A percentile compares a stretch with the other conserved stretches of the same genome.
Conservation (phyloP, 1,140 invertebrate species). For the Drosophila baimaii region DNA sequence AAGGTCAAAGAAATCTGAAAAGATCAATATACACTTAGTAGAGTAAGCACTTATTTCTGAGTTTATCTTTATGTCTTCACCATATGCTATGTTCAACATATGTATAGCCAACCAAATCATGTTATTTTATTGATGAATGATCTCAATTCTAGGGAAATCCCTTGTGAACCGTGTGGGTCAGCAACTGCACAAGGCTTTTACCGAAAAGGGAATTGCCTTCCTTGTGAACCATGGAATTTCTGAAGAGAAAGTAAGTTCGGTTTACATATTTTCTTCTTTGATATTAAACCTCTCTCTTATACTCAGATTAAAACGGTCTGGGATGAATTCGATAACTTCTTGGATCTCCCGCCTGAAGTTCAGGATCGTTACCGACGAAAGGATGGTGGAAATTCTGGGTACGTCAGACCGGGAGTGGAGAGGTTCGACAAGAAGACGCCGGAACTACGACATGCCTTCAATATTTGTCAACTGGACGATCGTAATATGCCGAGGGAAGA, state of each 20-base stretch:
- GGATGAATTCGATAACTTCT: constrained; percentile 88
- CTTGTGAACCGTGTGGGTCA: constrained; percentile 88
- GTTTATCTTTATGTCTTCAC: no score
- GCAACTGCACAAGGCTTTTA: constrained; percentile 88
- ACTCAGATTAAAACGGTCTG: constrained; percentile 87
- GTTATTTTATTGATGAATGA: neutral
- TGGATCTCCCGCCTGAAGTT: constrained; percentile 86
- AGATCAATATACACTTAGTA: neutral
- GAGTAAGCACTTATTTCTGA: no score
- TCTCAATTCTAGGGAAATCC: constrained; percentile 78
- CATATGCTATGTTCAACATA: no score
- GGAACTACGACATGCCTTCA: constrained; percentile 88
- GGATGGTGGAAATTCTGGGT: constrained; percentile 87
- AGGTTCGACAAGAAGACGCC: constrained; percentile 86
- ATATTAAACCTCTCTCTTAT: neutral
- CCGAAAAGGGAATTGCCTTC: constrained; percentile 89
- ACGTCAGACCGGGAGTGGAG: constrained; percentile 86
- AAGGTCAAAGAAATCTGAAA: neutral
- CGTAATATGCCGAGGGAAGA: constrained; percentile 87
- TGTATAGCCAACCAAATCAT: no score
- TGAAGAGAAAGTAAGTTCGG: constrained; percentile 87
- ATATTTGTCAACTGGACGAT: constrained; percentile 86
- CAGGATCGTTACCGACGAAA: constrained; percentile 86
- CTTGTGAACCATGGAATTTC: constrained; percentile 90
- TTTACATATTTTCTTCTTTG: constrained; percentile 15